Evolutionary conservation across 2,888 invertebrate genomes (phyloP), one percentile per base, ranked within the genome.

Genomic region (Papilio gigon): DNA sequence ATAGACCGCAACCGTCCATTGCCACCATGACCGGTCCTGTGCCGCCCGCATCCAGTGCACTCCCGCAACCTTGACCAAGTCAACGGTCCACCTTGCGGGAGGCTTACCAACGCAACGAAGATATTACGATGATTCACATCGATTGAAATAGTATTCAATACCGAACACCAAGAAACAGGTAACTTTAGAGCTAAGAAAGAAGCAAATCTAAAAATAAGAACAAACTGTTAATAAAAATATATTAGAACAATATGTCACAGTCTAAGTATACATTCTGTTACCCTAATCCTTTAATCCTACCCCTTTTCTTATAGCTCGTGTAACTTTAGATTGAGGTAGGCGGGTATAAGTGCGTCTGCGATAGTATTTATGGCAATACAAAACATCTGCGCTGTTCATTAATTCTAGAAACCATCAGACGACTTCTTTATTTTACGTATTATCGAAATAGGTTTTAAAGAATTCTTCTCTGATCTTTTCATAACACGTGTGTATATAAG

Each of bases 261-360:
- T 27, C 6, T 53, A n/a, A 17, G 30, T 30, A 17, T 53, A 53
- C n/a, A 30, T 30, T 8, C 17, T 30, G 27, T 56, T n/a, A 14
- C 22, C 25, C 5, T 30, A 30, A 56, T 30, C 27, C 17, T 17
- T 56, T 56, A 30, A 56, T 30, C 17, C 53, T 56, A 56, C 17
- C 30, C 53, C 53, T 30, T 56, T 56, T 17, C 53, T 56, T 56
- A 56, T 56, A 17, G 30, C 30, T 6, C 27, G 9, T 56, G 53
- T 56, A 30, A 56, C 53, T 56, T 56, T 11, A 56, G 53, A 53
- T 53, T 53, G n/a, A 53, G 27, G 53, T 53, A 17, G 53, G 30
- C 53, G 53, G 27, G 50, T 12, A 53, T 30, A 53, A 27, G 53
- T 27, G 30, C 53, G 53, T 30, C 30, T 22, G 25, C 25, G 27